Conservation (phyloP, 1,140 invertebrate genomes). For the Leptopilina clavipes region DNA sequence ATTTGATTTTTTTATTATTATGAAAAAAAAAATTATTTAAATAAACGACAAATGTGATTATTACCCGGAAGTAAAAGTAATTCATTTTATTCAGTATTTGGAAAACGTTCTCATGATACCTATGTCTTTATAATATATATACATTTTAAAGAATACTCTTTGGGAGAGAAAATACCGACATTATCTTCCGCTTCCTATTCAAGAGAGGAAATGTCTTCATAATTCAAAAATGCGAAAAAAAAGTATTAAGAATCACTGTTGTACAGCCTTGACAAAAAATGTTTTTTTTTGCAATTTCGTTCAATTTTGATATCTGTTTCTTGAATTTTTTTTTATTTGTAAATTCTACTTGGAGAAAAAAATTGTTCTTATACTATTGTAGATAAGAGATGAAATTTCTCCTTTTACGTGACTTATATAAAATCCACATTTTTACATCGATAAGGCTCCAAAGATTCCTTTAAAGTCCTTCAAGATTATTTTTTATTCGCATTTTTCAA, state of each 20-base stretch:
- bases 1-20: no score
- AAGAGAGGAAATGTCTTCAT: conserved; percentile 1
- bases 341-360: no score
- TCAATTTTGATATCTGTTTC: no score
- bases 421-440: not conserved
- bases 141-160: not conserved
- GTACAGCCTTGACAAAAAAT: no score
- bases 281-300: no score
- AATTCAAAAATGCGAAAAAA: not conserved
- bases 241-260: not conserved
- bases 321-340: no score
- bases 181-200: conserved; percentile 3
- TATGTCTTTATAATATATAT: not conserved
- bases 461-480: no score
- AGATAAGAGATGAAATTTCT: not conserved
- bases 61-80: not conserved
- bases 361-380: no score
- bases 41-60: not conserved
- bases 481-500: no score
- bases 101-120: not conserved
- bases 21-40: no score
- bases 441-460: not conserved
- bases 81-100: not conserved
- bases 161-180: conserved; percentile 8
- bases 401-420: not conserved